Base-by-base conservation (phyloP, 2,113 vertebrate genomes). In the Oreochromis niloticus region DNA sequence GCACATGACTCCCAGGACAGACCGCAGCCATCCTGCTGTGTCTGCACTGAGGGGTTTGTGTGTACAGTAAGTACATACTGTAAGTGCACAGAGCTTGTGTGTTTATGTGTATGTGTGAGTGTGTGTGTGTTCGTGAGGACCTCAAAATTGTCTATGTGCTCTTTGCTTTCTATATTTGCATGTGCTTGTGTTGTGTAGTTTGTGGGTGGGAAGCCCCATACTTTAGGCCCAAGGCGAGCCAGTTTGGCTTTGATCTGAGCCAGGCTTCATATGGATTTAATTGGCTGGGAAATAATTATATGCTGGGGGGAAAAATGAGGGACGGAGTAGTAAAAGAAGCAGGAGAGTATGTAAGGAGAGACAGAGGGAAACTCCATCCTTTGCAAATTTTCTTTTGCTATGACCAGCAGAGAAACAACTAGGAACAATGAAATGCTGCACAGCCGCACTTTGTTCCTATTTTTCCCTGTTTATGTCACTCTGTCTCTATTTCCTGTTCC, bases 191-290 rank as follows among this genome's bases (percentile, higher is more conserved):
- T 80, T 86, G 83, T 63, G 71, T 48, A 52, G 83, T 68, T 81
- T 89, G 90, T 86, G 92, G 93, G 89, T 66, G 86, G 81, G 84
- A 86, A 94, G 85, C 50, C 85, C 63, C 81, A 22, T 41, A 71
- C 87, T 86, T 85, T 39, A 57, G 84, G 85, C 55, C 80, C 27
- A 24, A 54, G 43, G 80, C 89, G 79, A 88, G 83, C 73, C 83
- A 30, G 59, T 10, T 59, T 9, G 46, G 86, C 90, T 95, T 94
- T 95, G 93, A 95, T 94, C 92, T 89, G 59, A 81, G 87, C 85
- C 89, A 82, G 87, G 93, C 92, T 91, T 95, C 93, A 93, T 94
- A 93, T 94, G 94, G 95, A 92, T 94, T 89, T 95, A 93, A 95
- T 93, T 93, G 94, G 85, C 85, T 81, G 59, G 66, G 88, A 93